phyloP scores from a whole-genome alignment of 2,113 vertebrate species.

The Upupa epops region DNA sequence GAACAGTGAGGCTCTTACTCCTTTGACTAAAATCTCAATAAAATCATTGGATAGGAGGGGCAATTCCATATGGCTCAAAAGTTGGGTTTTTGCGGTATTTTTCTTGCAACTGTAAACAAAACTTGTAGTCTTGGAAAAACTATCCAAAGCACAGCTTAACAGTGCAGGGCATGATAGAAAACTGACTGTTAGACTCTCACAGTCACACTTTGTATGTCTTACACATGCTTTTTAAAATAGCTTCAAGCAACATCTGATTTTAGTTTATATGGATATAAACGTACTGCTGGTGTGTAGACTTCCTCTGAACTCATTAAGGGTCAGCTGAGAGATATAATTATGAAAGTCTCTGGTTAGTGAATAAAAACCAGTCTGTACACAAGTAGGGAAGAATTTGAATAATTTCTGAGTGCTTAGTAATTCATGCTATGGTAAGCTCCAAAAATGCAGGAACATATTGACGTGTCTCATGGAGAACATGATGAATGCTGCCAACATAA shows the following conservation, averaged over 20 bases:
- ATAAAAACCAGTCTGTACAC: not conserved
- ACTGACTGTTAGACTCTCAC: not conserved
- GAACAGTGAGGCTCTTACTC: not conserved
- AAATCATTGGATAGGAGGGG: not conserved
- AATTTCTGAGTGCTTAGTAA: not conserved
- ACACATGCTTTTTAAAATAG: not conserved
- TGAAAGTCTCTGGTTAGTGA: not conserved
- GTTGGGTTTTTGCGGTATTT: accelerated
- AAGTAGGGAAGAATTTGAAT: not conserved
- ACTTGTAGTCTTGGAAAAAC: not conserved
- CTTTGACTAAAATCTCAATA: not conserved
- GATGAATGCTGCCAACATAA: not conserved
- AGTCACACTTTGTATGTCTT: not conserved
- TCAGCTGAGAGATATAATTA: not conserved
- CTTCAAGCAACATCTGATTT: not conserved
- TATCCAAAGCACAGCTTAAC: not conserved
- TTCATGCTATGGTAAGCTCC: not conserved
- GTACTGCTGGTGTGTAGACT: not conserved
- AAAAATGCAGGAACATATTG: not conserved
- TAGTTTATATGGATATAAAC: not conserved
- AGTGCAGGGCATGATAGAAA: not conserved
- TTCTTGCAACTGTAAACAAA: not conserved
- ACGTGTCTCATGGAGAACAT: not conserved
- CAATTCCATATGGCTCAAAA: not conserved
- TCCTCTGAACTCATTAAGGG: not conserved